Evolutionary conservation across 1,140 invertebrate species (phyloP).

Genomic region (Pogonus chalceus): DNA sequence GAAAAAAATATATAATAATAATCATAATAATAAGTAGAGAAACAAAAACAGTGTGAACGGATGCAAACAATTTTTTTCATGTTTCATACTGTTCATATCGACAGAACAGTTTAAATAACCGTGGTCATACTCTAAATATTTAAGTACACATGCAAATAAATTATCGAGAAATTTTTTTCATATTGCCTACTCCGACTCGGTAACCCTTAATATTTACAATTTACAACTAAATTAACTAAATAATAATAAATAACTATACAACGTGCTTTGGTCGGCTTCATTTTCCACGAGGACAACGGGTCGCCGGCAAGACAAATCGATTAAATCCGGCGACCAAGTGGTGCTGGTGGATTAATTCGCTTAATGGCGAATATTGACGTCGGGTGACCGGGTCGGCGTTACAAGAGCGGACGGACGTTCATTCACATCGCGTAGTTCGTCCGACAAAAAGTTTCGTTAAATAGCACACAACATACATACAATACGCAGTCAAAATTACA

Average conservation of each 20-base stretch:
- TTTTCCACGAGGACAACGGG: neutral
- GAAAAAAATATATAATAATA: too few species aligned
- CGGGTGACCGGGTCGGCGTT: neutral
- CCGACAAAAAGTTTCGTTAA: neutral
- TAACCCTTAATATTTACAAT: constrained; percentile 13
- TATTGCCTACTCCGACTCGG: constrained; percentile 13
- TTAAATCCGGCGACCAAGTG: neutral
- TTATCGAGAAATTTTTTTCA: constrained; percentile 10
- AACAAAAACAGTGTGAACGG: too few species aligned
- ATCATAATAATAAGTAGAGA: too few species aligned
- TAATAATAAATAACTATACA: constrained; percentile 22
- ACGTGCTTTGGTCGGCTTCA: constrained; percentile 11
- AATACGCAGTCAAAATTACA: neutral
- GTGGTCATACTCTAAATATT: too few species aligned
- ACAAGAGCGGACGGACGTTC: too few species aligned
- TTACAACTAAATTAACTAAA: constrained; percentile 20
- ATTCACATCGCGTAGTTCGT: neutral
- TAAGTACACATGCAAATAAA: constrained; percentile 23
- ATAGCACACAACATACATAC: neutral
- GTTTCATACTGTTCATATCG: too few species aligned
- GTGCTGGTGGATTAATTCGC: neutral
- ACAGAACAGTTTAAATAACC: too few species aligned
- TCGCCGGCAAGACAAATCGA: neutral
- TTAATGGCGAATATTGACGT: neutral
- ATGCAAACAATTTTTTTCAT: too few species aligned